Percentiles rank a stretch among this genome's conserved stretches.
Evolutionary conservation across 1,140 invertebrate species (phyloP).

Genomic region (Drosophila insularis): DNA sequence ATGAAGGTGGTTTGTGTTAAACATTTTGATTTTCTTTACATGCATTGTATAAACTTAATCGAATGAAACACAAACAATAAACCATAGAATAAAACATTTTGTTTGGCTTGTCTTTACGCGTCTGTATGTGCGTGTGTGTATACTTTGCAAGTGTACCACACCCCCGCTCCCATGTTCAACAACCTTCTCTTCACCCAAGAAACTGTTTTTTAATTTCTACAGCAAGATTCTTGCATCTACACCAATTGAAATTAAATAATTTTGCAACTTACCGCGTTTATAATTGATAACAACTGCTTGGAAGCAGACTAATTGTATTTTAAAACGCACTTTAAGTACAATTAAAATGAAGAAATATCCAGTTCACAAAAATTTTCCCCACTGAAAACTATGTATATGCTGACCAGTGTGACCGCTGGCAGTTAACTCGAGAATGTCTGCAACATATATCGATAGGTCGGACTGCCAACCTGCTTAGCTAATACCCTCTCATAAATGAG

Average conservation of each 20-base stretch:
- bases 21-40: neutral
- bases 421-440: neutral
- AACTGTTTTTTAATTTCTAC: neutral
- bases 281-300: conserved; percentile 51
- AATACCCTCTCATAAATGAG: neutral
- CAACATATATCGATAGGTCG: neutral
- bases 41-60: neutral
- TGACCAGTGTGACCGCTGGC: conserved; percentile 12
- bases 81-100: neutral
- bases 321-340: conserved; percentile 39
- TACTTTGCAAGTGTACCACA: conserved; percentile 5
- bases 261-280: conserved; percentile 34
- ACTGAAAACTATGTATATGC: conserved; percentile 51
- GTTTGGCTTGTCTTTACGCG: neutral
- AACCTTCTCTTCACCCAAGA: neutral
- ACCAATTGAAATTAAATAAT: neutral
- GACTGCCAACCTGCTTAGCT: neutral
- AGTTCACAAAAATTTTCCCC: conserved; percentile 21
- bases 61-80: neutral
- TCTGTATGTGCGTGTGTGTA: neutral
- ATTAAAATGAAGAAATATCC: conserved; percentile 41
- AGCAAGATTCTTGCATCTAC: neutral
- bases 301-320: conserved; percentile 63
- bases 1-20: neutral
- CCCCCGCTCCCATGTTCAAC: neutral